Evolutionary conservation across 2,888 invertebrate species (phyloP), one percentile per base, ranked within the genome.

Genomic region (Dysmachus trigonus): DNA sequence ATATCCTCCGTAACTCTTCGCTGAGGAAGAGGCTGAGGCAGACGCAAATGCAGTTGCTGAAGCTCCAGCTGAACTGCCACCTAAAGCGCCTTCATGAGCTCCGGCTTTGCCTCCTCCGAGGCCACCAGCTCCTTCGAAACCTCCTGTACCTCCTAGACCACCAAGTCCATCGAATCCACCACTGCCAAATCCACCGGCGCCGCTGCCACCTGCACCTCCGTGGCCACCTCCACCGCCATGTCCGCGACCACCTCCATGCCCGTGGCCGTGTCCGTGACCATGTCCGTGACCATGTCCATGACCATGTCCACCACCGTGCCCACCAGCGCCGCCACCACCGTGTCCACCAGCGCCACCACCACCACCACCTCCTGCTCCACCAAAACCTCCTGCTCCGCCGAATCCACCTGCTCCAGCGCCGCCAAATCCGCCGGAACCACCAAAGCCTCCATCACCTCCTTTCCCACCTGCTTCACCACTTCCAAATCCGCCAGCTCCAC

Each of bases 31-130:
- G 18, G 62, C 62, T 62, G 62, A 62, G 27, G 62, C 62, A 6
- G 62, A 62, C 22, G 62, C 62, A 62, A 62, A 62, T 22, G 62
- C 18, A 62, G 62, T 27, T 22, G 62, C 62, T 0, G 62, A 22
- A 0, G 62, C 62, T 62, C 62, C 62, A 7, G 62, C 62, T 18
- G 62, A 62, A 22, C 86, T 79, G 10, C 87, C 88, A 13, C 87
- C 87, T 31, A 85, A 79, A n/a, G 86, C 86, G 7, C 90, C 86
- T 62, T 22, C 47, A 47, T 47, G 47, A n/a, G n/a, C 47, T 5
- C 83, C 83, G 8, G 79, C 85, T 72, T 62, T 62, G 2, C 88
- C 87, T 86, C 88, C 22, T 91, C 91, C 79, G 10, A 74, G 87
- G n/a, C 88, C 88, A 71, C 89, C 87, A 33, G 72, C 86, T 27